These are phyloP conservation scores for Cataglyphis cursor DNA, from an alignment of 2,888 invertebrate genomes.

Conservation along the genomic window DNA sequence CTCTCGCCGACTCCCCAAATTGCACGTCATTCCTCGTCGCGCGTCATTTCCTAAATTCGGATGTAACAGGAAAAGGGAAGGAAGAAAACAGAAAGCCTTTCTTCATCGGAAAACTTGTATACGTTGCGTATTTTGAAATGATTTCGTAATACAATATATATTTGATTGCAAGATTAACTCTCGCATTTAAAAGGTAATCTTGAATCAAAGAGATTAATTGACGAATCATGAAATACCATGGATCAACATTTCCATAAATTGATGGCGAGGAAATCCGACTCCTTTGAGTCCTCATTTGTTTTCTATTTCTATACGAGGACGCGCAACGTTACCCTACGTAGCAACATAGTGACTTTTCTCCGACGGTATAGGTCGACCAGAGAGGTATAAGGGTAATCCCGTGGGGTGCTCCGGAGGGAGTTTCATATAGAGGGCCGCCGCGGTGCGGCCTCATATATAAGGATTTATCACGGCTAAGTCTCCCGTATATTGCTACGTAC, in stretches of 20 bases:
- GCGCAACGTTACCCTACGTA: conserved; percentile 58
- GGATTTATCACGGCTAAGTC: conserved; percentile 87
- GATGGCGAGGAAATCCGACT: conserved; percentile 55
- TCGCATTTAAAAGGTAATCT: neutral
- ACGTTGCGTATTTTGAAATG: neutral
- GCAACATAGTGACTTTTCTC: conserved; percentile 74
- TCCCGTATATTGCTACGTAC: conserved; percentile 85
- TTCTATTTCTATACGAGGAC: conserved; percentile 74
- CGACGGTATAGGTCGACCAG: conserved; percentile 67
- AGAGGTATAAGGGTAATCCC: conserved; percentile 84
- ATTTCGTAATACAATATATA: neutral
- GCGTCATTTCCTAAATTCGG: conserved; percentile 47
- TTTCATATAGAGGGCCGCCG: conserved; percentile 85
- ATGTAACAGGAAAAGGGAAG: neutral
- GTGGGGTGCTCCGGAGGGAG: conserved; percentile 82
- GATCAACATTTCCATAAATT: conserved; percentile 3
- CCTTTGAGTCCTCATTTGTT: conserved; percentile 77
- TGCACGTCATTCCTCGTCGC: conserved; percentile 32
- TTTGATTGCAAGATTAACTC: neutral
- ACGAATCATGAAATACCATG: neutral
- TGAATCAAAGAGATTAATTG: conserved; percentile 5
- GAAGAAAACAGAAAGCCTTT: neutral
- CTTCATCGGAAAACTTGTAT: neutral
- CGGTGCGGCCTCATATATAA: conserved; percentile 86
- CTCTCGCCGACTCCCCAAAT: conserved; percentile 29